Evolutionary conservation across 2,113 vertebrate species (phyloP), one percentile per base, ranked within the genome.

Genomic region (Larimichthys crocea): DNA sequence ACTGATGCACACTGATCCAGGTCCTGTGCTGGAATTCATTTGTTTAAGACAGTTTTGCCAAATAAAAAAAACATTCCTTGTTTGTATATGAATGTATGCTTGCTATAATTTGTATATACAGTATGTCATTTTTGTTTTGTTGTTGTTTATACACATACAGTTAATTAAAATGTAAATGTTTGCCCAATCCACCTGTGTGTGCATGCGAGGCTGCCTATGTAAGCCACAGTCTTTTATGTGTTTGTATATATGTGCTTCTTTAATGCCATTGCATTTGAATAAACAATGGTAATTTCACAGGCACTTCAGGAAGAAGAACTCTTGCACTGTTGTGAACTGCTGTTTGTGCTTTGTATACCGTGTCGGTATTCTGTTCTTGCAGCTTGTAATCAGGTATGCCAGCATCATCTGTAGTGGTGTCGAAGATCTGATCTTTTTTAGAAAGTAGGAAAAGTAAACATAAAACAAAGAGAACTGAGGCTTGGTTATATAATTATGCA

Each of bases 231-330:
- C 40, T 40, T 46, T 1, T 14, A 9, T 50, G 2, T 46, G 57
- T 50, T 10, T 69, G 3, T 35, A 16, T 40, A 40, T 49, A 5
- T 42, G 4, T 16, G 78, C 8, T 10, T 61, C 46, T 76, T 66
- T 77, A 49, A 68, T 50, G 48, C 14, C 9, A 31, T 31, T 5
- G 40, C 8, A 74, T 68, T 35, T 46, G 15, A 56, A 48, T 64
- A 40, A 62, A 59, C 52, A 35, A 44, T 79, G 44, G 11, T 19
- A 50, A 78, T 74, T 31, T 10, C 17, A 12, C 40, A 57, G 26
- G 14, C 11, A 50, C 7, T n/a, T 49, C n/a, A 68, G 49, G 40
- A 29, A 26, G n/a, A 35, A 16, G 76, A 67, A n/a, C 56, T 67
- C 22, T 35, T 53, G 35, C 29, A 59, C 53, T 35, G 24, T 19